These are phyloP conservation scores for Philereme vetulata DNA, from an alignment of 2,888 invertebrate species.

Conservation along the genomic window DNA sequence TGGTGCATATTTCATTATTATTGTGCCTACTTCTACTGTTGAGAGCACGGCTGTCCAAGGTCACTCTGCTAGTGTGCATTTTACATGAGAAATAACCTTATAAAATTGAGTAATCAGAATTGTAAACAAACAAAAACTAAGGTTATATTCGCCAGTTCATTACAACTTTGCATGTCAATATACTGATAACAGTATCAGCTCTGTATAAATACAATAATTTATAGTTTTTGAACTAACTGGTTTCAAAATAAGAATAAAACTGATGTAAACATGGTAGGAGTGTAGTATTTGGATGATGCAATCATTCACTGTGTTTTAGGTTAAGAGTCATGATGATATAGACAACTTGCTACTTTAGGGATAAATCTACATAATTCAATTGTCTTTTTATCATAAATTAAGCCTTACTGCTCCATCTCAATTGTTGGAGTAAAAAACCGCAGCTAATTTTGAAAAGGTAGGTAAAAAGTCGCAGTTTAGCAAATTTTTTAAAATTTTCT, in stretches of 20 bases:
- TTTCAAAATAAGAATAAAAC: constrained; percentile 22
- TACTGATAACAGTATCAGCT: constrained; percentile 27
- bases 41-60: background rate
- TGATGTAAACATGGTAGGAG: constrained; percentile 20
- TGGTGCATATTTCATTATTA: constrained; percentile 12
- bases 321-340: constrained; percentile 13
- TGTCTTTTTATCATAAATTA: too few species aligned
- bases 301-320: constrained; percentile 20
- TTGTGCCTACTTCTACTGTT: background rate
- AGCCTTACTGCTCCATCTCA: too few species aligned
- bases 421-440: too few species aligned
- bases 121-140: constrained; percentile 35
- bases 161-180: constrained; percentile 23
- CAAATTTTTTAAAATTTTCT: too few species aligned
- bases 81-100: background rate
- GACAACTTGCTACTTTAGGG: background rate
- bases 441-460: too few species aligned
- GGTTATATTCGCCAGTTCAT: constrained; percentile 15
- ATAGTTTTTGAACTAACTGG: constrained; percentile 6
- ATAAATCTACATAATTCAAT: too few species aligned
- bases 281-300: constrained; percentile 33
- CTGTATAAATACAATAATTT: constrained; percentile 3
- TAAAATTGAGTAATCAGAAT: constrained; percentile 20
- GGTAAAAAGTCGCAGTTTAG: too few species aligned
- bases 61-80: background rate